phyloP scores from a whole-genome alignment of 2,888 invertebrate genomes.

The Seladonia tumulorum region DNA sequence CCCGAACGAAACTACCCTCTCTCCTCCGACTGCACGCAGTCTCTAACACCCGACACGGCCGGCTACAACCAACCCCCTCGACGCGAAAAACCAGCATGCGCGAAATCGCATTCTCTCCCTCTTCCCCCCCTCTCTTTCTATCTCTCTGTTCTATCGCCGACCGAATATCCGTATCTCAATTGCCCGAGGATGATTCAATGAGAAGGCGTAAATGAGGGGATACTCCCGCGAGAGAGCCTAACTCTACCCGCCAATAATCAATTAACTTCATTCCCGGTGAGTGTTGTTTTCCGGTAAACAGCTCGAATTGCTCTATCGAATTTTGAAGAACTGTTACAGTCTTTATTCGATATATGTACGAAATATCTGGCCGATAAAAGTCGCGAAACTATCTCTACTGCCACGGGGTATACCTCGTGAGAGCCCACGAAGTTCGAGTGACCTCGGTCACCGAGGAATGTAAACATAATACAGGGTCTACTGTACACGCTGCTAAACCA shows the following conservation, averaged over 20 bases:
- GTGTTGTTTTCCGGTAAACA: background rate
- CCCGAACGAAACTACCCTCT: constrained; percentile 52
- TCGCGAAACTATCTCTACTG: no score
- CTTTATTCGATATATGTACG: no score
- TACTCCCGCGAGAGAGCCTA: background rate
- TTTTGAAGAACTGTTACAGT: no score
- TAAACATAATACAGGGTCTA: no score
- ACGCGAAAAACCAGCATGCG: constrained; percentile 72
- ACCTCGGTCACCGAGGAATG: no score
- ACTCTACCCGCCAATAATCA: background rate
- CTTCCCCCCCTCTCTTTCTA: background rate
- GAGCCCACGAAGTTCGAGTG: no score
- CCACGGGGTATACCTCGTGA: no score
- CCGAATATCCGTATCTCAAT: background rate
- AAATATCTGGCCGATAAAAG: no score
- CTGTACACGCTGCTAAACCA: no score
- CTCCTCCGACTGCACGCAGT: constrained; percentile 36
- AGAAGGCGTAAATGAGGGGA: background rate
- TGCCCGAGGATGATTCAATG: background rate
- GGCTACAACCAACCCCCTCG: constrained; percentile 39
- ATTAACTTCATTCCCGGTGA: background rate
- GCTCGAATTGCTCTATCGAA: background rate
- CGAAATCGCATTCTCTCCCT: constrained; percentile 40
- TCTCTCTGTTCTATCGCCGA: background rate
- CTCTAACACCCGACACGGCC: constrained; percentile 47